Conservation (phyloP, 2,113 vertebrate genomes). For the Lamprologus sp. region DNA sequence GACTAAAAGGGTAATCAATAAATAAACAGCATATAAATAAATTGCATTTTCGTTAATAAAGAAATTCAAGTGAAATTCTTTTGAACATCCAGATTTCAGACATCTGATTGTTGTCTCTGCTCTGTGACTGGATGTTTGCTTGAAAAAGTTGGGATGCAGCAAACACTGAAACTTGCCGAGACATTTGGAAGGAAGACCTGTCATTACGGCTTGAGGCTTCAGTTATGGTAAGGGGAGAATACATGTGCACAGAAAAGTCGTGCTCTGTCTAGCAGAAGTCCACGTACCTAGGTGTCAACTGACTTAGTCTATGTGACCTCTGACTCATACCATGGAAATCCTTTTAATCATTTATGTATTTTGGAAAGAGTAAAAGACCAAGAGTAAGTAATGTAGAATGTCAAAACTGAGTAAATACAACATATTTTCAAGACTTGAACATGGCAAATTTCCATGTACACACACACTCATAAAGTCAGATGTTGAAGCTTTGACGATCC, state of each 20-base stretch:
- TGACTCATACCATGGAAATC: background rate
- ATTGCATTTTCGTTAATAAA: background rate
- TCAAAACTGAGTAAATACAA: background rate
- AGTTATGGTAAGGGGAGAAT: slow-evolving; percentile 35
- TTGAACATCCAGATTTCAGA: background rate
- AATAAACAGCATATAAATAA: background rate
- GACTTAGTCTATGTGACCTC: slow-evolving; percentile 25
- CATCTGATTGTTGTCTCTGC: background rate
- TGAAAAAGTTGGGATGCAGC: background rate
- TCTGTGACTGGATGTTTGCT: background rate
- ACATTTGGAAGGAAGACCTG: slow-evolving; percentile 38
- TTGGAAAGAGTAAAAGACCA: background rate
- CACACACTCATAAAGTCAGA: background rate
- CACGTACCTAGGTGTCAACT: slow-evolving; percentile 32
- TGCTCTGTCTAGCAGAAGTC: background rate
- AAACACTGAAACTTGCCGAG: background rate
- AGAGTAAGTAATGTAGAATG: background rate
- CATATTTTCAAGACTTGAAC: background rate
- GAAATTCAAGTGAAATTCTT: background rate
- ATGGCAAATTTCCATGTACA: background rate
- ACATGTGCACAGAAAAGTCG: slow-evolving; percentile 29
- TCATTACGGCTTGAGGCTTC: slow-evolving; percentile 45
- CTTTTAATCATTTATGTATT: background rate
- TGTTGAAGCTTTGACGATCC: background rate
- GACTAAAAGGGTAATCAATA: background rate